Conservation (phyloP, 1,140 invertebrate genomes). For the Melipona quadrifasciata region DNA sequence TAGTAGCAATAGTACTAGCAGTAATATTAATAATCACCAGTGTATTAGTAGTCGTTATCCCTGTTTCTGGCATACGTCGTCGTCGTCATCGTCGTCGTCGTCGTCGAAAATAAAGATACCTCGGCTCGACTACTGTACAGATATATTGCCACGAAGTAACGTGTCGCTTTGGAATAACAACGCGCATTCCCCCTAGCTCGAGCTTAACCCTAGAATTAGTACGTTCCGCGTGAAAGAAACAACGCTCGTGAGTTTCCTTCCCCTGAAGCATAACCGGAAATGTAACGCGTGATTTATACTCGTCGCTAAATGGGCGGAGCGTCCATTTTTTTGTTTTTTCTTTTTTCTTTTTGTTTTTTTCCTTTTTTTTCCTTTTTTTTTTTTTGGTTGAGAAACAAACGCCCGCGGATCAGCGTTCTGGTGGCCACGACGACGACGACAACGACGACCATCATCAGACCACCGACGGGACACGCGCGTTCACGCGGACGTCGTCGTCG, state of each 20-base stretch:
- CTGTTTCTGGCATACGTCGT: slow-evolving; percentile 8
- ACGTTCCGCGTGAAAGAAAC: slow-evolving; percentile 5
- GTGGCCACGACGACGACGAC: background rate
- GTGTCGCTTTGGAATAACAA: slow-evolving; percentile 37
- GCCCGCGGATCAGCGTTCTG: too few relatives aligned
- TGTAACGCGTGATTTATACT: background rate
- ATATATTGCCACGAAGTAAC: slow-evolving; percentile 35
- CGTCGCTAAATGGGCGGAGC: background rate
- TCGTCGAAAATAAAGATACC: background rate
- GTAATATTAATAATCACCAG: slow-evolving; percentile 38
- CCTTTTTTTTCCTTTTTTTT: background rate
- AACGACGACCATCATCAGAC: background rate
- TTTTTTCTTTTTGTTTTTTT: background rate
- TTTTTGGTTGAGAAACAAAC: background rate
- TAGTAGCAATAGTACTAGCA: background rate
- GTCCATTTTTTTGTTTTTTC: too few relatives aligned
- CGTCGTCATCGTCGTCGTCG: slow-evolving; percentile 4
- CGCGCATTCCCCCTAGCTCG: slow-evolving; percentile 13
- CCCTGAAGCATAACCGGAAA: slow-evolving; percentile 8
- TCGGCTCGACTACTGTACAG: slow-evolving; percentile 29
- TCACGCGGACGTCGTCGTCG: too few relatives aligned
- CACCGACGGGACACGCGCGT: too few relatives aligned
- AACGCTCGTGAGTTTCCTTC: background rate
- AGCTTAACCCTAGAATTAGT: slow-evolving; percentile 26
- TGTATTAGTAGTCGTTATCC: slow-evolving; percentile 26